Evolutionary conservation across 2,113 vertebrate genomes (phyloP).

Genomic region (Cariama cristata): DNA sequence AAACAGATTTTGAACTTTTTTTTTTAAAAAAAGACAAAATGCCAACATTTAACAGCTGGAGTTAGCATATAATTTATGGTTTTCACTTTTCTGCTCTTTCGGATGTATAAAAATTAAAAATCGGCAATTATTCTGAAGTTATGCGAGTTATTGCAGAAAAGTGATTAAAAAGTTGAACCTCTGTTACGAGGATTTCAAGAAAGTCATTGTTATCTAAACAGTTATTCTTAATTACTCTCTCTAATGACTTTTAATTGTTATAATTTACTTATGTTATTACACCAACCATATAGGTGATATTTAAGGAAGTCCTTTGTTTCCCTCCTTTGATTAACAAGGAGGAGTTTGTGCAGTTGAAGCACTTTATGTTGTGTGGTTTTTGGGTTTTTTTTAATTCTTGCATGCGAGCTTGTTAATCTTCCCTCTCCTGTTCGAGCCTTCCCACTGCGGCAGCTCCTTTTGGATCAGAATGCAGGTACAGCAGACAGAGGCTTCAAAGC

Average conservation of each 20-base stretch:
- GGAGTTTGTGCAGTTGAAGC: slow-evolving; percentile 45
- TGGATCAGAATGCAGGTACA: neutral
- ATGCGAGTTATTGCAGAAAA: slow-evolving; percentile 41
- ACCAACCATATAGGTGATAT: slow-evolving; percentile 29
- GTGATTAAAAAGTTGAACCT: slow-evolving; percentile 65
- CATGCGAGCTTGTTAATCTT: neutral
- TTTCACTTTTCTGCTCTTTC: slow-evolving; percentile 72
- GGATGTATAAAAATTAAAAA: slow-evolving; percentile 71
- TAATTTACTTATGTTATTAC: slow-evolving; percentile 63
- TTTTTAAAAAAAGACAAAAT: slow-evolving; percentile 74
- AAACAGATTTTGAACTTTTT: slow-evolving; percentile 94
- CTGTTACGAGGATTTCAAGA: slow-evolving; percentile 42
- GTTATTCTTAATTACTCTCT: slow-evolving; percentile 69
- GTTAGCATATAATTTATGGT: slow-evolving; percentile 80
- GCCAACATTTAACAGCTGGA: slow-evolving; percentile 83
- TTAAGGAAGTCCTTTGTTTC: slow-evolving; percentile 70
- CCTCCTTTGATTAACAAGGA: slow-evolving; percentile 45
- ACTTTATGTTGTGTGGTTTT: neutral
- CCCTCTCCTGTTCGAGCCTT: neutral
- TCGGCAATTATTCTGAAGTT: slow-evolving; percentile 70
- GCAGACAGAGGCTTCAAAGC: neutral
- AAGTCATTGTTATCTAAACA: slow-evolving; percentile 76
- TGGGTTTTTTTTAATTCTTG: neutral
- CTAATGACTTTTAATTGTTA: slow-evolving; percentile 75
- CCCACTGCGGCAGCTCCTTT: neutral